phyloP scores from a whole-genome alignment of 2,113 vertebrate species.

The Bettongia penicillata region DNA sequence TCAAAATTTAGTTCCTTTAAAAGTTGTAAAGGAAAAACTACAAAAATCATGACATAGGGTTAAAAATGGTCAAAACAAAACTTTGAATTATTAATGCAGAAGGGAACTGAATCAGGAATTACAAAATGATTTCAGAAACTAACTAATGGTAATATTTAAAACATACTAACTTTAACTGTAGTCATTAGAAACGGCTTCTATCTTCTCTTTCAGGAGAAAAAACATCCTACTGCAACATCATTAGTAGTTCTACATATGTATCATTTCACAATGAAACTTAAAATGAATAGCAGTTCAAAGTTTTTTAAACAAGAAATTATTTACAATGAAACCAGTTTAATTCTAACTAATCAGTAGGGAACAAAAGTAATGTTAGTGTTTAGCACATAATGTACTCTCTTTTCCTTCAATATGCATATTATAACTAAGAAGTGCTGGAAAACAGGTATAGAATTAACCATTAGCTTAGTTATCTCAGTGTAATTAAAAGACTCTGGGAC shows the following conservation, averaged over 20 bases:
- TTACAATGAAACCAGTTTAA: not conserved
- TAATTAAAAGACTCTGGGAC: slow-evolving; percentile 35
- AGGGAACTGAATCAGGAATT: not conserved
- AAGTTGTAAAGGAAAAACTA: slow-evolving; percentile 33
- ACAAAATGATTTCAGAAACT: slow-evolving; percentile 39
- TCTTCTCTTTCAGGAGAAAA: not conserved
- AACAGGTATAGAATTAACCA: slow-evolving; percentile 12
- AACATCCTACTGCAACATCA: not conserved
- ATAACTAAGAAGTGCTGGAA: slow-evolving; percentile 51
- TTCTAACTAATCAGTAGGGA: not conserved
- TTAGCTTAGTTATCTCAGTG: not conserved
- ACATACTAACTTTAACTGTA: not conserved
- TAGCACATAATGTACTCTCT: not conserved
- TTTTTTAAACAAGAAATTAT: slow-evolving; percentile 1
- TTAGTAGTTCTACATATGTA: not conserved
- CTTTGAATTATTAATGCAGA: not conserved
- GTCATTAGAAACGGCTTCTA: slow-evolving; percentile 19
- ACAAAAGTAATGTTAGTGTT: not conserved
- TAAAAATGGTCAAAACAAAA: slow-evolving; percentile 42
- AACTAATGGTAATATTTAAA: not conserved
- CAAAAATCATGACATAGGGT: slow-evolving; percentile 39
- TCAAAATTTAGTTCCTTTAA: slow-evolving; percentile 7
- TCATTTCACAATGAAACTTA: slow-evolving; percentile 11
- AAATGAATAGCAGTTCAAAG: slow-evolving; percentile 25
- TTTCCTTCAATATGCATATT: slow-evolving; percentile 18